Evolutionary conservation across 2,113 vertebrate genomes (phyloP), one percentile per base, ranked within the genome.

Genomic region (Zosterops lateralis): DNA sequence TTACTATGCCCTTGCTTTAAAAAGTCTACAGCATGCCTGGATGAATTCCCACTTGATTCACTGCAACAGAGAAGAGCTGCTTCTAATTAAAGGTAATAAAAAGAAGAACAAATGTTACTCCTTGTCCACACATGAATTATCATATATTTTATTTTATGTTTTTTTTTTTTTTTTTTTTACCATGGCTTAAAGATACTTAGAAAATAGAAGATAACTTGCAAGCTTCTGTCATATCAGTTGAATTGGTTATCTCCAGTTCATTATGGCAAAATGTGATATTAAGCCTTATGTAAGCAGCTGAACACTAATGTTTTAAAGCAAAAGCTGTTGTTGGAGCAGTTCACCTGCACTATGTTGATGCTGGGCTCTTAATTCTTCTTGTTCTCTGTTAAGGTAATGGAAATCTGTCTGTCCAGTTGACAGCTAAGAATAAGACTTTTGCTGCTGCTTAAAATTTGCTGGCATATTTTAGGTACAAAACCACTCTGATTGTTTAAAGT

Each of bases 81-180:
- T 86, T 89, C 65, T 65, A 84, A 71, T 91, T 89, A 87, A 86
- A 67, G 31, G 51, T 84, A 88, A 71, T 84, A 67, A 70, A 68
- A 89, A 78, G 42, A 66, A 71, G 12, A 85, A 66, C 25, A 90
- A 84, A 77, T 51, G 56, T 85, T 65, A n/a, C 14, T 84, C 12
- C 31, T 84, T 81, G 66, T 78, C 66, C 24, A 21, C 44, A 29
- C 21, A 4, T 38, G 21, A 91, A 48, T 81, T 77, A 51, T 31
- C 17, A 21, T 64, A 3, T 66, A 15, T 60, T n/a, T 70, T 26
- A 21, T 64, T n/a, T 61, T 10, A 19, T 71, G 62, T 28, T 77
- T 76, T 38, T 38, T 36, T 36, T 36, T 36, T 36, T 28, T 77
- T 76, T 38, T 38, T 38, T 38, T 77, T 76, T n/a, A 36, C 20